A percentile compares a stretch with the other conserved stretches of the same genome.
These are phyloP conservation scores for Mellivora capensis DNA, from an alignment of 2,113 vertebrate genomes.

Conservation along the genomic window DNA sequence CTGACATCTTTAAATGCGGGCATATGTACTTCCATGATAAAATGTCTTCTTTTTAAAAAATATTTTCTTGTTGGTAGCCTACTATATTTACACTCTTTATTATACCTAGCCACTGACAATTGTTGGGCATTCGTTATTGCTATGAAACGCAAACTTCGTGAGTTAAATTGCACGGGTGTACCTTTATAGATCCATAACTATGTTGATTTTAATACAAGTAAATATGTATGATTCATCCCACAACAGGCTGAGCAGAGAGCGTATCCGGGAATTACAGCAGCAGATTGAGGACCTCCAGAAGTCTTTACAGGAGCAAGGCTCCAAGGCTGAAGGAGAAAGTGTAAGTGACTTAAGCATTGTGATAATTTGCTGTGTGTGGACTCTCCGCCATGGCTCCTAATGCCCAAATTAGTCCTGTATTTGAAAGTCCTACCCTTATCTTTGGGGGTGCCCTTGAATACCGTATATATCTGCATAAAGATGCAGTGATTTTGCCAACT, in stretches of 20 bases:
- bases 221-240: not conserved
- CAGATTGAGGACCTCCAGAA: conserved; percentile 97
- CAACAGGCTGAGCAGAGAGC: conserved; percentile 88
- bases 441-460: conserved; percentile 38
- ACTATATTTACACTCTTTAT: not conserved
- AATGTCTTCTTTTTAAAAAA: not conserved
- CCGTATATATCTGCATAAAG: conserved; percentile 70
- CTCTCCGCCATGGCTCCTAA: not conserved
- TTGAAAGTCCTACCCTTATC: conserved; percentile 27
- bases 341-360: conserved; percentile 55
- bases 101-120: not conserved
- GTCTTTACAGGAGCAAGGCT: conserved; percentile 92
- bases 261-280: conserved; percentile 89
- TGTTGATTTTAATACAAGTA: conserved; percentile 21
- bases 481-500: conserved; percentile 53
- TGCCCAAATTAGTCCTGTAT: not conserved
- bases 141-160: not conserved
- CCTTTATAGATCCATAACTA: not conserved
- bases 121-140: not conserved
- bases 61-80: not conserved
- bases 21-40: not conserved
- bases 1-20: not conserved
- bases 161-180: not conserved
- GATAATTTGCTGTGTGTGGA: not conserved
- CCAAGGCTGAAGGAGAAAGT: conserved; percentile 93